Evolutionary conservation across 2,113 vertebrate genomes (phyloP), one percentile per base, ranked within the genome.

Genomic region (Sylvietta virens): DNA sequence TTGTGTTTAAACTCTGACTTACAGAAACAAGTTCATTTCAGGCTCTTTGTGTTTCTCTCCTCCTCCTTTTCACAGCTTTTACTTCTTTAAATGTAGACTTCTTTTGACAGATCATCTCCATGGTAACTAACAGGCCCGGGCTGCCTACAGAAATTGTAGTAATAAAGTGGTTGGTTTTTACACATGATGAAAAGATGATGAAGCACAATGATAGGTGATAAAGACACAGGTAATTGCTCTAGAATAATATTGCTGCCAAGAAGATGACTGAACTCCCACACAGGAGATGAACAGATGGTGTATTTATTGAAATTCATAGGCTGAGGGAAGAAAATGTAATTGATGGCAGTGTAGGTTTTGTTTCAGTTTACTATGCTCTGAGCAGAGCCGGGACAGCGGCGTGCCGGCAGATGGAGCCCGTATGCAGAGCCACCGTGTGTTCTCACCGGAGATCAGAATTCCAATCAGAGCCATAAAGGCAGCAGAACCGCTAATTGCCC

Each of bases 251-350:
- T 61, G 93, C 97, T 98, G 98, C 98, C 98, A 97, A 96, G 92
- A 97, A 95, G 97, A 98, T 97, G 97, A 98, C 86, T 97, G 97
- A 97, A 97, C 98, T 98, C 98, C 98, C 96, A 97, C 98, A 96
- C 95, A 98, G 98, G 97, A 98, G 98, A 97, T 98, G 98, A 98
- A 98, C 98, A 98, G 98, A 98, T 98, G 98, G 97, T 85, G 79
- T 95, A 95, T 97, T 97, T 97, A 97, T 98, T 98, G 97, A 98
- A 98, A 98, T 97, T 98, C 98, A 97, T 96, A 97, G 97, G 95
- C 97, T 96, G 95, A 42, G 89, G 96, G 97, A 95, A 95, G 96
- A 95, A 96, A 90, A 96, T 97, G 94, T 95, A 97, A 95, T 96
- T 95, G 97, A 95, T 96, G 97, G 96, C 88, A 80, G 94, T 87